Evolutionary conservation across 1,140 invertebrate species (phyloP).

Genomic region (Mya arenaria): DNA sequence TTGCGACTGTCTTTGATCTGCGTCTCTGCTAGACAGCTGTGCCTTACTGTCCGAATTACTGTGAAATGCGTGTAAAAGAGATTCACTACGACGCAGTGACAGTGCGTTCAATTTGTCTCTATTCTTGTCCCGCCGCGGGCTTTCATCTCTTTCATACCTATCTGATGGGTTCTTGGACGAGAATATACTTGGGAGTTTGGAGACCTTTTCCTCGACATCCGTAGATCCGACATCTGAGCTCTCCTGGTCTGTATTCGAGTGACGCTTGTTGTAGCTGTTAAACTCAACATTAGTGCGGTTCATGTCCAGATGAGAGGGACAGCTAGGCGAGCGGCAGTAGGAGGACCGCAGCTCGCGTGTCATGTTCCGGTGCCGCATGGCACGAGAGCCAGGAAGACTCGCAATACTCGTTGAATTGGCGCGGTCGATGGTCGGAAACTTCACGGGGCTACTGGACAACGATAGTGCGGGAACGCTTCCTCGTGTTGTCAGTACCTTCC

Average conservation of each 20-base stretch:
- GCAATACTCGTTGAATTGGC: slow-evolving; percentile 50
- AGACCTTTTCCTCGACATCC: neutral
- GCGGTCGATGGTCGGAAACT: slow-evolving; percentile 46
- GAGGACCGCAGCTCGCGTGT: slow-evolving; percentile 15
- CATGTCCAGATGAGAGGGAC: slow-evolving; percentile 41
- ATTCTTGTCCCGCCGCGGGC: slow-evolving; percentile 8
- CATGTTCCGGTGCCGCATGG: slow-evolving; percentile 25
- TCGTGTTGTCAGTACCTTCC: slow-evolving; percentile 23
- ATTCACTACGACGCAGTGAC: slow-evolving; percentile 27
- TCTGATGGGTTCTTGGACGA: slow-evolving; percentile 12
- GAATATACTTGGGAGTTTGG: slow-evolving; percentile 42
- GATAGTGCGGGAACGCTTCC: slow-evolving; percentile 36
- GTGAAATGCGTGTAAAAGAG: slow-evolving; percentile 4
- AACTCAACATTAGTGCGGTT: slow-evolving; percentile 23
- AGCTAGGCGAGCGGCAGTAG: slow-evolving; percentile 44
- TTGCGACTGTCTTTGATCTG: slow-evolving; percentile 29
- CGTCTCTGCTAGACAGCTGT: neutral
- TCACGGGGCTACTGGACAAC: slow-evolving; percentile 34
- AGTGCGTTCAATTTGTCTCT: slow-evolving; percentile 21
- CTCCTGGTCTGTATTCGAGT: neutral
- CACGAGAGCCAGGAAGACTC: slow-evolving; percentile 39
- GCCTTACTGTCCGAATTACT: neutral
- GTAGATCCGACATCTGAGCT: neutral
- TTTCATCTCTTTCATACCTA: neutral
- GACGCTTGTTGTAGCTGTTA: neutral